phyloP scores from a whole-genome alignment of 2,113 vertebrate genomes.

The Podarcis muralis region DNA sequence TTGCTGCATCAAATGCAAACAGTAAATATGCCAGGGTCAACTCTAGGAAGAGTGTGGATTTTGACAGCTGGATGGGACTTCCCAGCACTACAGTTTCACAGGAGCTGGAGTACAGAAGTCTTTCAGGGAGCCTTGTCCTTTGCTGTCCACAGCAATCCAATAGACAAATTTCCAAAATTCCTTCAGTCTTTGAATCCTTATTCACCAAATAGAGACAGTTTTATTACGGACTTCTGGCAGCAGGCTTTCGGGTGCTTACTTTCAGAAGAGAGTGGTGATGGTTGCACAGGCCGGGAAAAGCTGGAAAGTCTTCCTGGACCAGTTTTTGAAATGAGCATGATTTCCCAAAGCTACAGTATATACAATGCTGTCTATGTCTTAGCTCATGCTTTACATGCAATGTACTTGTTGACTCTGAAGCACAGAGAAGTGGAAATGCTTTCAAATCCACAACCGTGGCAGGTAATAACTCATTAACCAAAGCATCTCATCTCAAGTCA shows the following conservation, averaged over 20 bases:
- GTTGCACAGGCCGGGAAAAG: neutral
- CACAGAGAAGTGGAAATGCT: neutral
- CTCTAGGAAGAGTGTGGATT: neutral
- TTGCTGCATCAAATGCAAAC: neutral
- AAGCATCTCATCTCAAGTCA: neutral
- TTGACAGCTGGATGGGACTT: neutral
- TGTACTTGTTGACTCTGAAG: neutral
- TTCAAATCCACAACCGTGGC: neutral
- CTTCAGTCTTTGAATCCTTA: neutral
- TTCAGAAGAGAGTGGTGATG: neutral
- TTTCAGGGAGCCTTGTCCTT: constrained; percentile 25
- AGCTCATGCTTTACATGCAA: neutral
- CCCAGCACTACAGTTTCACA: neutral
- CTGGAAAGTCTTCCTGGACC: neutral
- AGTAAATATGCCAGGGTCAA: neutral
- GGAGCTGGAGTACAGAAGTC: rapidly evolving
- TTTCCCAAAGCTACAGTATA: neutral
- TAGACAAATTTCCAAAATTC: constrained; percentile 14
- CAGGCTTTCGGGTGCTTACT: neutral
- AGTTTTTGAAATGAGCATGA: constrained; percentile 14
- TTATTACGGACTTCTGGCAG: neutral
- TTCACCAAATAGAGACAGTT: neutral
- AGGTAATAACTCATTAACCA: neutral
- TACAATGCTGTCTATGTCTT: neutral
- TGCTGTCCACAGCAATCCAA: neutral